These are phyloP conservation scores for Nephrotoma flavescens DNA, from an alignment of 2,888 invertebrate genomes.

Conservation along the genomic window DNA sequence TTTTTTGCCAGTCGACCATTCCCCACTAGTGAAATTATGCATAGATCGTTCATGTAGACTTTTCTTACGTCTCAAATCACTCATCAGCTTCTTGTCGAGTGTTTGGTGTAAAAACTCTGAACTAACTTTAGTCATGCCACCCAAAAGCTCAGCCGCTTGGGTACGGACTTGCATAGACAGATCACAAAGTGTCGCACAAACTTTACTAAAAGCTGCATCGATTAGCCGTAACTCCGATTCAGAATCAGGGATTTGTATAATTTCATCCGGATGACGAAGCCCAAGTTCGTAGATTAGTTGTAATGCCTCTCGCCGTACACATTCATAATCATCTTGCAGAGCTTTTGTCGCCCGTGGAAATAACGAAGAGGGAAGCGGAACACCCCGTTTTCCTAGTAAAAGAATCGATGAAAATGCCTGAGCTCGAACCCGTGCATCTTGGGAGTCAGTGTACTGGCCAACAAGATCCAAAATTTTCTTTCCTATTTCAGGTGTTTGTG, in stretches of 20 bases:
- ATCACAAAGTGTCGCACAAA: constrained; percentile 88
- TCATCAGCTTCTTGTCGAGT: constrained; percentile 94
- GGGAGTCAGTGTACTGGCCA: constrained; percentile 70
- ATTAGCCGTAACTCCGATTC: constrained; percentile 77
- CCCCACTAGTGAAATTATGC: constrained; percentile 68
- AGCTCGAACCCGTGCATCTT: constrained; percentile 82
- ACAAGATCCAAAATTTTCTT: constrained; percentile 51
- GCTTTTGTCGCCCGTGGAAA: constrained; percentile 53
- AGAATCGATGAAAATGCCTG: constrained; percentile 79
- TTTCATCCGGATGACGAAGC: constrained; percentile 71
- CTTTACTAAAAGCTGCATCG: constrained; percentile 92
- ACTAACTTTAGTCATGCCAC: constrained; percentile 75
- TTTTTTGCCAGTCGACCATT: constrained; percentile 84
- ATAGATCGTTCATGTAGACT: constrained; percentile 76
- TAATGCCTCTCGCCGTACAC: constrained; percentile 74
- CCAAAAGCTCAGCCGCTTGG: constrained; percentile 70
- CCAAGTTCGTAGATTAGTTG: constrained; percentile 76
- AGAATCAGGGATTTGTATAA: constrained; percentile 52
- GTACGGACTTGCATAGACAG: constrained; percentile 77
- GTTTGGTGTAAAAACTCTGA: constrained; percentile 87
- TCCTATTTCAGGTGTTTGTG: constrained; percentile 38
- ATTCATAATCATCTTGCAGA: constrained; percentile 84
- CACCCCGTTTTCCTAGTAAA: constrained; percentile 66
- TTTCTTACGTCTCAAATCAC: constrained; percentile 66
- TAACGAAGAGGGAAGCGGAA: constrained; percentile 53